phyloP scores from a whole-genome alignment of 2,113 vertebrate genomes.

The Ciconia maguari region DNA sequence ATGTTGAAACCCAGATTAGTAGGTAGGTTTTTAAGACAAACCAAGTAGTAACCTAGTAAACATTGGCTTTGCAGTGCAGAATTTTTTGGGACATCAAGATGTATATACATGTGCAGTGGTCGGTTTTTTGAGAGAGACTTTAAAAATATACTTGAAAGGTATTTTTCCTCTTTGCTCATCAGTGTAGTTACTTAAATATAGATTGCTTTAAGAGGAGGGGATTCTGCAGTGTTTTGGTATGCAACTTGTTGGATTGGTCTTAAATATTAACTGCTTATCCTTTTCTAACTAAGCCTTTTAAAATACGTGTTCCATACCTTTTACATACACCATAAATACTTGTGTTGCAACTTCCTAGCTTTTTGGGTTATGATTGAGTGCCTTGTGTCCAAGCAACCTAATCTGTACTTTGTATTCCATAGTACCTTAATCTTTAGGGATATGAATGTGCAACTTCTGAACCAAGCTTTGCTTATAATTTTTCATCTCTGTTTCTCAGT shows the following conservation, averaged over 20 bases:
- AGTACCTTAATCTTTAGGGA: background rate
- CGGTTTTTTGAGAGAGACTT: background rate
- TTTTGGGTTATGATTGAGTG: background rate
- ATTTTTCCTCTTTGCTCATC: background rate
- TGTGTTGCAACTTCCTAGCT: background rate
- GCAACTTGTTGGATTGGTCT: background rate
- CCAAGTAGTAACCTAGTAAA: background rate
- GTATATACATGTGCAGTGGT: background rate
- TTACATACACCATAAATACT: background rate
- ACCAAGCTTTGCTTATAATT: background rate
- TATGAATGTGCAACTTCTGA: background rate
- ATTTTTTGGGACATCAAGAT: background rate
- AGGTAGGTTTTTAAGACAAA: background rate
- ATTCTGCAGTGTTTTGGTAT: background rate
- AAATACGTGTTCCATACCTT: accelerated
- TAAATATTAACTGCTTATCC: background rate
- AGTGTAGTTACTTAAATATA: background rate
- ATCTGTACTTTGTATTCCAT: background rate
- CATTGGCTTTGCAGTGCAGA: background rate
- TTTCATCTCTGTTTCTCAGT: background rate
- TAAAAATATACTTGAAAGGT: background rate
- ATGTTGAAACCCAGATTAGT: slow-evolving; percentile 5
- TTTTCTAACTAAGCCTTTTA: background rate
- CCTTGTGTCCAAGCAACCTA: background rate
- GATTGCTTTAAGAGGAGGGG: background rate